Percentiles rank a stretch among this genome's conserved stretches.
Conservation (phyloP, 2,888 invertebrate species). For the Crioceris asparagi region DNA sequence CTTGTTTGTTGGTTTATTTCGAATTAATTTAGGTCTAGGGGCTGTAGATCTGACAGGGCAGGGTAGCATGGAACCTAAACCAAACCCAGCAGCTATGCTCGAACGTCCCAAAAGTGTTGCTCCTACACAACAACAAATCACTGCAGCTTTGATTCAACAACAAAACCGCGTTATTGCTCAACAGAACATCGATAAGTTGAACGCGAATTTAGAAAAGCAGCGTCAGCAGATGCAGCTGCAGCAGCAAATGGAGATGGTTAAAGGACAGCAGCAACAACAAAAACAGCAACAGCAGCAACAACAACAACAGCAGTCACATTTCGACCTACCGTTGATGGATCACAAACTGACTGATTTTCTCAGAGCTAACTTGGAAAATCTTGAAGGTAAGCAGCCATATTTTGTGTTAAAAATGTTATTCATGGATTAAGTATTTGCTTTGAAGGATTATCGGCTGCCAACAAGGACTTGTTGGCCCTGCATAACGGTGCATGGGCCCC, state of each 20-base stretch:
- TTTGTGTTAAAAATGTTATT: background rate
- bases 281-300: constrained; percentile 32
- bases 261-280: constrained; percentile 32
- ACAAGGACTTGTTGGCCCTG: constrained; percentile 54
- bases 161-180: constrained; percentile 49
- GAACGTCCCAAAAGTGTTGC: constrained; percentile 36
- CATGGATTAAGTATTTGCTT: background rate
- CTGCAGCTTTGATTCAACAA: constrained; percentile 52
- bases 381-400: constrained; percentile 44
- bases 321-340: constrained; percentile 41
- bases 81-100: constrained; percentile 26
- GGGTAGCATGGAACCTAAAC: constrained; percentile 28
- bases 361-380: constrained; percentile 59
- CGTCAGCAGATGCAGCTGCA: constrained; percentile 42
- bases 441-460: constrained; percentile 35
- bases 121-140: constrained; percentile 53
- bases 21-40: constrained; percentile 22
- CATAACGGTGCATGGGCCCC: constrained; percentile 57
- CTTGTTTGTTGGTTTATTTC: background rate
- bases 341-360: constrained; percentile 63
- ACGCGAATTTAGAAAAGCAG: constrained; percentile 45
- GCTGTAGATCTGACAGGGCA: constrained; percentile 36
- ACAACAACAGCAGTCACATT: constrained; percentile 33
- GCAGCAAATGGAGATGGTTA: constrained; percentile 32
- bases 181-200: constrained; percentile 51